Conservation (phyloP, 2,888 invertebrate species). For the Ceraclea dissimilis region DNA sequence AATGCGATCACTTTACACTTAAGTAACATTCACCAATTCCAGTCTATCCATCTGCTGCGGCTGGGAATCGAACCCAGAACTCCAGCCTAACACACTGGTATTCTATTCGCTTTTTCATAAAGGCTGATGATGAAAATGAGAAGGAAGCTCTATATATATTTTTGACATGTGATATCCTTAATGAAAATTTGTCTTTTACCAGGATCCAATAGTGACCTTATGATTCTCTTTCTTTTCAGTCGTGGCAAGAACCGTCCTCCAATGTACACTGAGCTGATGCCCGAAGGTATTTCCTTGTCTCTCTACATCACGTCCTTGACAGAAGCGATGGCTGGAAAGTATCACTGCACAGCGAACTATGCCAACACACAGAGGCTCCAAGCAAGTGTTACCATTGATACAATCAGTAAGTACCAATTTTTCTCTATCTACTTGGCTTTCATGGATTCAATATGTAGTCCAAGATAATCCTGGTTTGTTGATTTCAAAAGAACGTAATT, state of each 20-base stretch:
- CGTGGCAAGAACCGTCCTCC: constrained; percentile 37
- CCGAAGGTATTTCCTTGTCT: constrained; percentile 48
- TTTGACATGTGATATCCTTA: no score
- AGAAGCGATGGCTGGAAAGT: constrained; percentile 70
- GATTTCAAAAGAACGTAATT: no score
- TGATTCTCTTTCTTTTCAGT: background rate
- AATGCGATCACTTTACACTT: no score
- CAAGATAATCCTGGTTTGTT: background rate
- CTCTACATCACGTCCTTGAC: constrained; percentile 69
- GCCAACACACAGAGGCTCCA: constrained; percentile 59
- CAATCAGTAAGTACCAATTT: constrained; percentile 54
- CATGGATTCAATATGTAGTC: background rate
- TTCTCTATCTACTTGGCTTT: background rate
- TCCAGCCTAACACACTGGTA: no score
- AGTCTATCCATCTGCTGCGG: no score
- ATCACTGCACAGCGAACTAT: constrained; percentile 77
- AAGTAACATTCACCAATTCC: no score
- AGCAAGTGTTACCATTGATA: constrained; percentile 62
- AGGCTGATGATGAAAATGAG: no score
- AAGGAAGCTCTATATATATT: no score
- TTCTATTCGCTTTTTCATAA: no score
- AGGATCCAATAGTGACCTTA: no score
- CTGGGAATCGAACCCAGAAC: no score
- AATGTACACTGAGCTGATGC: constrained; percentile 61
- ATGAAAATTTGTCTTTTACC: no score